Evolutionary conservation across 2,113 vertebrate genomes (phyloP).

Genomic region (Scortum barcoo): DNA sequence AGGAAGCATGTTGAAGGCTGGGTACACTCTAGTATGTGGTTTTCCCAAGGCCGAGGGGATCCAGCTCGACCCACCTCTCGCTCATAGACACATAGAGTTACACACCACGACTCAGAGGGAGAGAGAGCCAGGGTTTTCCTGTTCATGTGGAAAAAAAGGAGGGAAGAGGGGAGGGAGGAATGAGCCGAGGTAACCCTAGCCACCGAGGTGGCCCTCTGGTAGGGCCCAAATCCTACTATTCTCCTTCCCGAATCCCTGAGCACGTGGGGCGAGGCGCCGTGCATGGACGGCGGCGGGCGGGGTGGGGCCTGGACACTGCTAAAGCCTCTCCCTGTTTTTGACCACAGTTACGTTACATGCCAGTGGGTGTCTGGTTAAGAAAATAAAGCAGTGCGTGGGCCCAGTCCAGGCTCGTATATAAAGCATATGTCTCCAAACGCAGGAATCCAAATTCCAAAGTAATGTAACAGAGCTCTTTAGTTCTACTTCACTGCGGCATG

Average conservation of each 20-base stretch:
- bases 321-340: conserved; percentile 49
- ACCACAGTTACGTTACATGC: conserved; percentile 66
- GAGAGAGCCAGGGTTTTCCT: conserved; percentile 74
- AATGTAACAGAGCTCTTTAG: conserved; percentile 50
- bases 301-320: conserved; percentile 49
- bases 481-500: conserved; percentile 55
- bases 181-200: conserved; percentile 78
- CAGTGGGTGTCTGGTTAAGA: conserved; percentile 66
- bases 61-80: conserved; percentile 49
- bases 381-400: conserved; percentile 70
- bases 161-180: conserved; percentile 55
- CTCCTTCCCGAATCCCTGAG: conserved; percentile 56
- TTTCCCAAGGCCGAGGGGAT: conserved; percentile 75
- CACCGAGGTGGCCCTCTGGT: conserved; percentile 77
- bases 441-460: conserved; percentile 61
- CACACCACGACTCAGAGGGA: conserved; percentile 58
- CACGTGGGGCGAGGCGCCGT: conserved; percentile 31
- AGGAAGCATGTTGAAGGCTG: conserved; percentile 55
- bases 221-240: conserved; percentile 59
- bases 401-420: conserved; percentile 59
- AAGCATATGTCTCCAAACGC: conserved; percentile 69
- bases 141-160: conserved; percentile 70
- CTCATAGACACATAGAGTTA: conserved; percentile 54
- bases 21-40: conserved; percentile 66
- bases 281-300: conserved; percentile 14